phyloP scores from a whole-genome alignment of 2,113 vertebrate genomes.

The Ictalurus furcatus region DNA sequence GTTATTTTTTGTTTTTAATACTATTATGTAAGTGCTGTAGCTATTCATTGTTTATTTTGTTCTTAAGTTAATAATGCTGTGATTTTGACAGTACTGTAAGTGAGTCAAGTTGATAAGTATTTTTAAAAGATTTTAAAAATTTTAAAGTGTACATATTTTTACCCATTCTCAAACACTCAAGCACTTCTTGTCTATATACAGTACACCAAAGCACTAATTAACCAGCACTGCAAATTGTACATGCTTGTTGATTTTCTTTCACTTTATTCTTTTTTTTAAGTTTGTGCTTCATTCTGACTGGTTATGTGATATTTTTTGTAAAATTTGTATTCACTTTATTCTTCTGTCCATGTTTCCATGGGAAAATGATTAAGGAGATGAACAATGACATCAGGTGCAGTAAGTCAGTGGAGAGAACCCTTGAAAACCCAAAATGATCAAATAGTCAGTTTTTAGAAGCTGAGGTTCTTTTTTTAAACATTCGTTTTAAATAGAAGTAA shows the following conservation, averaged over 20 bases:
- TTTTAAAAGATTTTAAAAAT: background rate
- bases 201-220: background rate
- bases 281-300: background rate
- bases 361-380: constrained; percentile 50
- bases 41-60: background rate
- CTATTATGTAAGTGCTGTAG: background rate
- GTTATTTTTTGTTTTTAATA: background rate
- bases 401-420: constrained; percentile 45
- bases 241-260: background rate
- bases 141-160: background rate
- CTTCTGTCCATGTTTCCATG: constrained; percentile 50
- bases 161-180: background rate
- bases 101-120: background rate
- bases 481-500: constrained; percentile 51
- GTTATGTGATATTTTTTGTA: background rate
- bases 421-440: constrained; percentile 35
- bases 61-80: background rate
- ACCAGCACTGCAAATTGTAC: background rate
- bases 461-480: constrained; percentile 45
- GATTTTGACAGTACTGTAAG: background rate
- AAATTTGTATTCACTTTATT: constrained; percentile 48
- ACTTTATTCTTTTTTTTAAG: background rate
- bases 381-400: constrained; percentile 40
- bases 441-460: constrained; percentile 48
- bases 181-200: background rate